Evolutionary conservation across 2,888 invertebrate species (phyloP).

Genomic region (Chrysina gloriosa): DNA sequence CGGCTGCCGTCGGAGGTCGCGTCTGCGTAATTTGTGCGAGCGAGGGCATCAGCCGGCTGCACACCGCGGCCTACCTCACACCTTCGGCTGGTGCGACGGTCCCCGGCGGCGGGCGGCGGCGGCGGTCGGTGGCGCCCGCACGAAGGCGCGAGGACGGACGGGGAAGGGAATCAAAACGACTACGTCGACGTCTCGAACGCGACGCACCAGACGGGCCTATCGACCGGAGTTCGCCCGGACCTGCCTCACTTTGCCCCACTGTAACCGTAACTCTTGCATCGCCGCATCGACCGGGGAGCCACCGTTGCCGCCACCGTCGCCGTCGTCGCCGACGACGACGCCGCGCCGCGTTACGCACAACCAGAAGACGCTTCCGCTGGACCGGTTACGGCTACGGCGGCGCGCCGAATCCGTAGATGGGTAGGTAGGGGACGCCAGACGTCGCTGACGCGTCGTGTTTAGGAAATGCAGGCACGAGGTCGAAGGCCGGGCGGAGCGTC

Average conservation of each 20-base stretch:
- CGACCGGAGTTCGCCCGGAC: slow-evolving; percentile 55
- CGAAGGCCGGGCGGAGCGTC: background rate
- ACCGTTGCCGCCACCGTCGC: background rate
- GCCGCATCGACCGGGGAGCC: background rate
- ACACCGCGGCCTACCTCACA: too few species aligned
- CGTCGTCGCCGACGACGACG: slow-evolving; percentile 6
- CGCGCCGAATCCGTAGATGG: background rate
- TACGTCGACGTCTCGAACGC: slow-evolving; percentile 44
- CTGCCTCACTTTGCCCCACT: slow-evolving; percentile 54
- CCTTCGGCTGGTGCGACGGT: background rate
- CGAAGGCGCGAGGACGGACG: background rate
- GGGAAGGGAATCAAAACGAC: background rate
- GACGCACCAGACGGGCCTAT: slow-evolving; percentile 57
- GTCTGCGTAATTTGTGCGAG: slow-evolving; percentile 26
- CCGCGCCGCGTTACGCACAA: slow-evolving; percentile 45
- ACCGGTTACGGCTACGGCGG: slow-evolving; percentile 16
- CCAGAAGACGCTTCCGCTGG: slow-evolving; percentile 48
- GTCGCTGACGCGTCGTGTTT: slow-evolving; percentile 37
- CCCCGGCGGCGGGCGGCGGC: background rate
- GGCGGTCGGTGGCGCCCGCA: background rate
- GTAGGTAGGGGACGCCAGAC: slow-evolving; percentile 8
- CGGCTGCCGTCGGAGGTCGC: slow-evolving; percentile 15
- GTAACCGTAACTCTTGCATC: slow-evolving; percentile 50
- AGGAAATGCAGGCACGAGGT: slow-evolving; percentile 36
- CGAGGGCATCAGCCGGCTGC: slow-evolving; percentile 12